Percentiles rank a stretch among this genome's conserved stretches.
phyloP scores from a whole-genome alignment of 2,113 vertebrate genomes.

The Pungitius pungitius region DNA sequence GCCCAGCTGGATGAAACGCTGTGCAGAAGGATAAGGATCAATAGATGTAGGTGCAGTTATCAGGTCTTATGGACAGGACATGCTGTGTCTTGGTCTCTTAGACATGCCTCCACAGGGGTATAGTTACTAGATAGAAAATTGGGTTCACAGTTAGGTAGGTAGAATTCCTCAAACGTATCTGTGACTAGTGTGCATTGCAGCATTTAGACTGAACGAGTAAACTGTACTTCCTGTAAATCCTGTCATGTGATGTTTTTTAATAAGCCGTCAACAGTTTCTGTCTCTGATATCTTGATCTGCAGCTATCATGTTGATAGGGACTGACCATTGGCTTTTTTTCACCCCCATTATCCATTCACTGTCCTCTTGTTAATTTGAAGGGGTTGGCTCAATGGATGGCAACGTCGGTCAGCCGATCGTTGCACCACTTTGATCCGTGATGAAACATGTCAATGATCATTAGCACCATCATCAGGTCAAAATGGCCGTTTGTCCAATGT shows the following conservation, averaged over 20 bases:
- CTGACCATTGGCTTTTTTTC: constrained; percentile 24
- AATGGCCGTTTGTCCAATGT: neutral
- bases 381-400: neutral
- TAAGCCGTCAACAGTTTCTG: neutral
- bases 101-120: constrained; percentile 5
- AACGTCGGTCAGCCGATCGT: neutral
- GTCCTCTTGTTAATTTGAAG: neutral
- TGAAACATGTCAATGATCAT: neutral
- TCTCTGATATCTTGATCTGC: constrained; percentile 26
- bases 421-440: neutral
- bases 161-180: neutral
- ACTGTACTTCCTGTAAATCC: constrained; percentile 7
- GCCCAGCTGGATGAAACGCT: constrained; percentile 17
- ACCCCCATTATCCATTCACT: constrained; percentile 10
- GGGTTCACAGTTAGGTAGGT: neutral
- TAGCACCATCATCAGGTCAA: too few species aligned
- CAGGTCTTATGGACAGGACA: constrained; percentile 31
- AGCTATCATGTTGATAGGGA: constrained; percentile 27
- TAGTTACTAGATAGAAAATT: neutral
- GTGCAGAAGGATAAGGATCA: constrained; percentile 29
- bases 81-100: constrained; percentile 20
- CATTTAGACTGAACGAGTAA: neutral
- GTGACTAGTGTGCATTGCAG: neutral
- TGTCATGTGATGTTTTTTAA: neutral
- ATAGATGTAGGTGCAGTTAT: constrained; percentile 36